Percentiles rank a stretch among this genome's conserved stretches.
Conservation (phyloP, 2,888 invertebrate genomes). For the Busseola fusca region DNA sequence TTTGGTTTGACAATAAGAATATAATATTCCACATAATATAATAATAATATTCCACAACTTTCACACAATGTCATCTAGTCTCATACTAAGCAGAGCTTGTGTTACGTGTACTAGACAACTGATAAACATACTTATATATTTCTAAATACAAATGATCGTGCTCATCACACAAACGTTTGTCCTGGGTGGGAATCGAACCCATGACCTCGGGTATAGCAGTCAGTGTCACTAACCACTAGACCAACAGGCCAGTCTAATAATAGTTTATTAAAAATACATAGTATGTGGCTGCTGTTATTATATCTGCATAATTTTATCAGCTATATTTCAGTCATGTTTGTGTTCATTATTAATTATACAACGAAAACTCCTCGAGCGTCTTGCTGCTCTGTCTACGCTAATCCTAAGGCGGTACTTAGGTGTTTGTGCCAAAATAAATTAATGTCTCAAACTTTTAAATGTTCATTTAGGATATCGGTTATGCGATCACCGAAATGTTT, state of each 20-base stretch:
- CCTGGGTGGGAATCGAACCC: too few relatives aligned
- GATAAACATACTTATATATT: too few relatives aligned
- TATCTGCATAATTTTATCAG: neutral
- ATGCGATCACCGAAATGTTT: conserved; percentile 32
- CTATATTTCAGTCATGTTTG: neutral
- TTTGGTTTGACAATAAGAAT: neutral
- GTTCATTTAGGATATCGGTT: conserved; percentile 42
- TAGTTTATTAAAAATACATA: neutral
- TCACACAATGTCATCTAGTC: too few relatives aligned
- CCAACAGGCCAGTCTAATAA: too few relatives aligned
- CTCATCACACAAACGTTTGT: too few relatives aligned
- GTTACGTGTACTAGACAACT: too few relatives aligned
- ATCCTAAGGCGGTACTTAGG: conserved; percentile 28
- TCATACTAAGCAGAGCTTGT: too few relatives aligned
- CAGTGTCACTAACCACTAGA: too few relatives aligned
- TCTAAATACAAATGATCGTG: too few relatives aligned
- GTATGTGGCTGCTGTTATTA: neutral
- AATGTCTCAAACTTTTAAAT: conserved; percentile 51
- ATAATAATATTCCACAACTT: too few relatives aligned
- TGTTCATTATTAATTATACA: neutral
- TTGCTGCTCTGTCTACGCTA: neutral
- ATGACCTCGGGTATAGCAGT: too few relatives aligned
- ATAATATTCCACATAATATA: too few relatives aligned
- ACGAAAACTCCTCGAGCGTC: neutral
- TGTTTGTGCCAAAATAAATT: conserved; percentile 51